A percentile compares a stretch with the other conserved stretches of the same genome.
phyloP scores from a whole-genome alignment of 2,113 vertebrate species.

The Illadopsis cleaveri region DNA sequence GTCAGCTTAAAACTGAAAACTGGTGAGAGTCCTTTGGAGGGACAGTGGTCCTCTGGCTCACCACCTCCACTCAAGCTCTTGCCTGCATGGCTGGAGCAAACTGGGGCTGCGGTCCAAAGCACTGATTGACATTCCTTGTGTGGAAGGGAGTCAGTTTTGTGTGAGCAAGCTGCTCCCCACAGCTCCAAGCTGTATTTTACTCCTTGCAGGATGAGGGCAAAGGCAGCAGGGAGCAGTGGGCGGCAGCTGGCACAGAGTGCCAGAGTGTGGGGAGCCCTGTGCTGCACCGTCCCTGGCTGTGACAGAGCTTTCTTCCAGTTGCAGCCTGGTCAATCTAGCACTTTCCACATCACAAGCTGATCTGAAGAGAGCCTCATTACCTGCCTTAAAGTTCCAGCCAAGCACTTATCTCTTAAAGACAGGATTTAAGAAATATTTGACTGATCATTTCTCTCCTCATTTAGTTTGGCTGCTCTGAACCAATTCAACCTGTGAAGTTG shows the following conservation, averaged over 20 bases:
- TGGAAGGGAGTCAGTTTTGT: background rate
- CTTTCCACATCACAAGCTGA: conserved; percentile 67
- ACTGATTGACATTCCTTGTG: background rate
- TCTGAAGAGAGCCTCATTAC: conserved; percentile 72
- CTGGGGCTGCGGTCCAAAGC: background rate
- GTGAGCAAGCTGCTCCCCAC: background rate
- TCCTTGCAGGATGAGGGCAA: background rate
- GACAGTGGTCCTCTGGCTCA: background rate
- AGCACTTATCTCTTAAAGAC: conserved; percentile 68
- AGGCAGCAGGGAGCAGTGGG: background rate
- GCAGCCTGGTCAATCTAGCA: conserved; percentile 63
- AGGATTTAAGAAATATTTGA: conserved; percentile 70
- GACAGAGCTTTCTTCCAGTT: conserved; percentile 45
- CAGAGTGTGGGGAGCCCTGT: fast-evolving
- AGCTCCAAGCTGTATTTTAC: background rate
- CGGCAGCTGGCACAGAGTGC: background rate
- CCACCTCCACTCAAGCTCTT: background rate
- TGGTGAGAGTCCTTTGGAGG: background rate
- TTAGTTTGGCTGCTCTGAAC: conserved; percentile 71
- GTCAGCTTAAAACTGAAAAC: background rate
- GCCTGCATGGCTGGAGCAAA: background rate
- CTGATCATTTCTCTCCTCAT: conserved; percentile 72
- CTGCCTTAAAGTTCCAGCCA: conserved; percentile 63
- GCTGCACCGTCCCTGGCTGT: fast-evolving
- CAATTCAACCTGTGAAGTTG: conserved; percentile 66